Base-by-base conservation (phyloP, 2,113 vertebrate species). In the Urocitellus parryii region DNA sequence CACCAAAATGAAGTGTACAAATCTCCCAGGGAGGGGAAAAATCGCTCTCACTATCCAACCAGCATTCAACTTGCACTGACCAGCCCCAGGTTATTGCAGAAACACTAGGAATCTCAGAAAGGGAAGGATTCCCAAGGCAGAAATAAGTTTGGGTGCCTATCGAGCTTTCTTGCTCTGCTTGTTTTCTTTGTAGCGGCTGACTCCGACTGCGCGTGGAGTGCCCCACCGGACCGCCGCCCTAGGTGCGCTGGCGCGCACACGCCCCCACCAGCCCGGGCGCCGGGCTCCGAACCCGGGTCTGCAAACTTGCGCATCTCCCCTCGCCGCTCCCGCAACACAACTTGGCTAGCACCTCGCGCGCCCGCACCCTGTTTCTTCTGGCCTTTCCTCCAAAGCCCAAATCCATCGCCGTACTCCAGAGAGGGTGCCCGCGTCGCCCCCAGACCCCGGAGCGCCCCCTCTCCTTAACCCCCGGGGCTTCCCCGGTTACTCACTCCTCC, bases 131-230 rank as follows among this genome's bases (percentile, higher is more conserved):
- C 90, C 81, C 96, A 20, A 68, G 65, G 65, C 94, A 81, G 85
- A 91, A 94, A 89, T 79, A 98, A 98, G 97, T 98, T 98, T 97
- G 89, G 97, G 89, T 87, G 95, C 70, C 67, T 81, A 51, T 39
- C 3, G 42, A 42, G 39, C 81, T 82, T 70, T 82, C 70, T 65
- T 51, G 48, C 13, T 39, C 70, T 24, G 84, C 56, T 77, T 58
- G 87, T 86, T 90, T 85, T 90, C 81, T 68, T 79, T 18, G 79
- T 18, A 61, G 87, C 72, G 74, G 61, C 96, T 32, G 61, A 5
- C 95, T 91, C 95, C 34, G 51, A 83, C 65, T 0, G 61, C 70
- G 74, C 90, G 68, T 51, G 84, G 88, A 92, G 94, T 80, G 81
- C 88, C 93, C 88, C 91, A 42, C 61, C 72, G 67, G 90, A 88